Evolutionary conservation across 2,888 invertebrate genomes (phyloP), one percentile per base, ranked within the genome.

Genomic region (Chrysolina haemoptera): DNA sequence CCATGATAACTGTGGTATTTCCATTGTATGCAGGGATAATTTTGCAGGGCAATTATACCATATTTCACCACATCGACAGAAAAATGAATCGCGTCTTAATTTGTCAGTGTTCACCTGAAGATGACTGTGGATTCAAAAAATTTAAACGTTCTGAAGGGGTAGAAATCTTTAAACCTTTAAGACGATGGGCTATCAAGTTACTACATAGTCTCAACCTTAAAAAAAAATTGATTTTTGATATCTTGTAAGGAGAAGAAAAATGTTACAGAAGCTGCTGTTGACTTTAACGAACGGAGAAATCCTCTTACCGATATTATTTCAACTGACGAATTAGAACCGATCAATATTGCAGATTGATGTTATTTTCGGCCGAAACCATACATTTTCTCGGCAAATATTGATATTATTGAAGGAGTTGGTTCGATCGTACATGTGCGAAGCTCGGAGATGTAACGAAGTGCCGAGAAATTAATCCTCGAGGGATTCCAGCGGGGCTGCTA

Each of bases 331-430:
- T 55, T 67, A 50, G 22, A n/a, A 9, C 35, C 35, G 40, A 71
- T 66, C 66, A 48, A 62, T 66, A 62, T 14, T 48, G 53, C 46
- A 62, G 59, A 59, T 59, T 41, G 41, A 67, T 40, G 62, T 62
- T 62, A 62, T 71, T 65, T 46, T 40, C 59, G 12, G 16, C 40
- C 59, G 46, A 62, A 63, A 27, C 53, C 41, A 20, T 22, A 62
- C 68, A 35, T 64, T 70, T 66, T 48, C 65, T 62, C 66, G 18
- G 71, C 59, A 71, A 71, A 71, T 71, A 71, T 71, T 71, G 71
- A 66, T 71, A 62, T 71, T 71, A 71, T 71, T 71, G 71, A 71
- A 66, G 71, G 63, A 62, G 16, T 9, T n/a, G 27, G 66, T 62
- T 71, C 71, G 65, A 71, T 66, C 66, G 27, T 27, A 46, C 65